Evolutionary conservation across 1,140 invertebrate genomes (phyloP).

Genomic region (Pantala flavescens): DNA sequence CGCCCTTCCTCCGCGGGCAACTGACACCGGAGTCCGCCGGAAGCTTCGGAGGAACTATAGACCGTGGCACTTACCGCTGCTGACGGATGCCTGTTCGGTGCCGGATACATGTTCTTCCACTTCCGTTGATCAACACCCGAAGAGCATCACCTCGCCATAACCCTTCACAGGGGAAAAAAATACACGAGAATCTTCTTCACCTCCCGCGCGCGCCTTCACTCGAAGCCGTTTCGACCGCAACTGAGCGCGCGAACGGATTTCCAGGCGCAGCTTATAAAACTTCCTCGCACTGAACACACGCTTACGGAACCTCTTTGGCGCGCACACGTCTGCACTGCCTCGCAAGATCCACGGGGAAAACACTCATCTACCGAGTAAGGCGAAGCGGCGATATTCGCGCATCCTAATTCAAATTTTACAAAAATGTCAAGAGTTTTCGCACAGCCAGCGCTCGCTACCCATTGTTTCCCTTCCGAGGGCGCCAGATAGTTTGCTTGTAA

Average conservation of each 20-base stretch:
- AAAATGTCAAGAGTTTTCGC: constrained; percentile 21
- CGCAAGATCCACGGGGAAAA: constrained; percentile 7
- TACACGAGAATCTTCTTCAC: background rate
- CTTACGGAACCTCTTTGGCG: constrained; percentile 1
- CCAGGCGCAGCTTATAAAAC: constrained; percentile 17
- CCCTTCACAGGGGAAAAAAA: constrained; percentile 18
- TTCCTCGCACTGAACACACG: constrained; percentile 15
- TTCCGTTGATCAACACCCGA: constrained; percentile 16
- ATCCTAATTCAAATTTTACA: constrained; percentile 22
- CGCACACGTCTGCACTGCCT: background rate
- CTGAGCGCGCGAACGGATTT: background rate
- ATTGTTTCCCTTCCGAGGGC: constrained; percentile 22
- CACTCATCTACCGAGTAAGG: background rate
- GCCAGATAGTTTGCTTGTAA: constrained; percentile 22
- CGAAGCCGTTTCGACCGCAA: constrained; percentile 3
- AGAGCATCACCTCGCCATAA: constrained; percentile 21
- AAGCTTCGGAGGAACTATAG: background rate
- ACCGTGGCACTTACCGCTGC: constrained; percentile 26
- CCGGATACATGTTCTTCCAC: constrained; percentile 28
- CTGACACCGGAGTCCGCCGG: background rate
- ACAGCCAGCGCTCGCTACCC: constrained; percentile 23
- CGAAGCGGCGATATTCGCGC: constrained; percentile 17
- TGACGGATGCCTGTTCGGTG: constrained; percentile 30
- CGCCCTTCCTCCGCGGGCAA: no score
- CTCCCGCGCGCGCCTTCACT: constrained; percentile 12